phyloP scores from a whole-genome alignment of 2,113 vertebrate genomes.

The Seriola rivoliana region DNA sequence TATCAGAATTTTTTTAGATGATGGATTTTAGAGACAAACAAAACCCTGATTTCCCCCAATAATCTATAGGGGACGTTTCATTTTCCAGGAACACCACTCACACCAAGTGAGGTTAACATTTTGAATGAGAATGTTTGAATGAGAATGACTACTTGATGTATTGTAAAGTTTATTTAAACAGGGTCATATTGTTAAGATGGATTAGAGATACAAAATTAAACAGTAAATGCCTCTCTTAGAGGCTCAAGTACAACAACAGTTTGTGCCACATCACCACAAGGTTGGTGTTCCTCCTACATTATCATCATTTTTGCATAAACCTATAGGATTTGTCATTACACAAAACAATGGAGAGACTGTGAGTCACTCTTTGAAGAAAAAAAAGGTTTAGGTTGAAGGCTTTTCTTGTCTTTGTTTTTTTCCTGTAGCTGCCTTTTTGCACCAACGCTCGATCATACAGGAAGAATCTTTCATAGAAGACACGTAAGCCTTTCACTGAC shows the following conservation, averaged over 20 bases:
- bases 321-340: background rate
- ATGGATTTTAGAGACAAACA: too few relatives aligned
- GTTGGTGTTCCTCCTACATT: background rate
- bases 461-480: conserved; percentile 3
- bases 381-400: background rate
- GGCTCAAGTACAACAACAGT: background rate
- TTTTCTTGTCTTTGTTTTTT: too few relatives aligned
- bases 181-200: too few relatives aligned
- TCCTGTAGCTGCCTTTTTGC: background rate
- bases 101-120: background rate
- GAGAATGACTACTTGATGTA: too few relatives aligned
- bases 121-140: too few relatives aligned
- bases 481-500: background rate
- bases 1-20: too few relatives aligned
- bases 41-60: background rate
- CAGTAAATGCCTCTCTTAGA: background rate
- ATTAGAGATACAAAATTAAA: too few relatives aligned
- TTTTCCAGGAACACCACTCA: background rate
- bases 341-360: background rate
- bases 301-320: background rate
- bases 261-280: background rate
- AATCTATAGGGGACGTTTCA: background rate
- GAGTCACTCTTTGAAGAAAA: background rate
- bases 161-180: too few relatives aligned
- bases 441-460: background rate